phyloP scores from a whole-genome alignment of 1,140 invertebrate genomes.

The Zaprionus taronus region DNA sequence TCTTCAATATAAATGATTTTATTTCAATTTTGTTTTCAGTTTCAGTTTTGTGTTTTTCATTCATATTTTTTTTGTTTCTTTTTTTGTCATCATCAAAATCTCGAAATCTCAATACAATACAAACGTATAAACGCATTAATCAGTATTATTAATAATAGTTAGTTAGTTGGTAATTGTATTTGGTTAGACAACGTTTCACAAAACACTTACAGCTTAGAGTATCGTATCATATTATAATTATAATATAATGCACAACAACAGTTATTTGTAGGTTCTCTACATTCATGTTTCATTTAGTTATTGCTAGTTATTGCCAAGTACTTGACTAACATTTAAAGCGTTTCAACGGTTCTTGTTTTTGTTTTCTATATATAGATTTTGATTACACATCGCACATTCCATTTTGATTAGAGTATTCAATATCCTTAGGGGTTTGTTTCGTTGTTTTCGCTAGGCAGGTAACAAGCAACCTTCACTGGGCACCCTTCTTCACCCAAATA shows the following conservation, averaged over 20 bases:
- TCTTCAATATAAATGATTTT: constrained; percentile 54
- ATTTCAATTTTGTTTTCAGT: constrained; percentile 48
- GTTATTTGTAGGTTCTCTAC: constrained; percentile 29
- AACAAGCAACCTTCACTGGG: constrained; percentile 58
- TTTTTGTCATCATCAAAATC: constrained; percentile 38
- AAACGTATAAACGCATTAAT: constrained; percentile 76
- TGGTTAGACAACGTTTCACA: constrained; percentile 78
- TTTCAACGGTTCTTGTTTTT: constrained; percentile 27
- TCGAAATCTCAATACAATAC: constrained; percentile 56
- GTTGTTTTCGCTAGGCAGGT: constrained; percentile 55
- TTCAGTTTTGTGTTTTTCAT: constrained; percentile 7
- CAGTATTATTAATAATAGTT: constrained; percentile 55
- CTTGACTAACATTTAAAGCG: constrained; percentile 71
- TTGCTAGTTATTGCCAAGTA: constrained; percentile 59
- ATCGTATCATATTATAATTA: constrained; percentile 42
- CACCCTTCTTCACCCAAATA: neutral
- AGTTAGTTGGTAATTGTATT: constrained; percentile 67
- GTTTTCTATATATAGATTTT: constrained; percentile 33
- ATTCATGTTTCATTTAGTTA: constrained; percentile 55
- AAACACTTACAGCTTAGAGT: constrained; percentile 68
- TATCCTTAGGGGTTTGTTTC: neutral
- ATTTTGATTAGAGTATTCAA: constrained; percentile 37
- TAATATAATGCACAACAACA: constrained; percentile 64
- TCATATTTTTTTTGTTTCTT: constrained; percentile 44
- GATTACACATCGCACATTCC: constrained; percentile 64